Evolutionary conservation across 2,888 invertebrate species (phyloP), one percentile per base, ranked within the genome.

Genomic region (Lottia gigantea): DNA sequence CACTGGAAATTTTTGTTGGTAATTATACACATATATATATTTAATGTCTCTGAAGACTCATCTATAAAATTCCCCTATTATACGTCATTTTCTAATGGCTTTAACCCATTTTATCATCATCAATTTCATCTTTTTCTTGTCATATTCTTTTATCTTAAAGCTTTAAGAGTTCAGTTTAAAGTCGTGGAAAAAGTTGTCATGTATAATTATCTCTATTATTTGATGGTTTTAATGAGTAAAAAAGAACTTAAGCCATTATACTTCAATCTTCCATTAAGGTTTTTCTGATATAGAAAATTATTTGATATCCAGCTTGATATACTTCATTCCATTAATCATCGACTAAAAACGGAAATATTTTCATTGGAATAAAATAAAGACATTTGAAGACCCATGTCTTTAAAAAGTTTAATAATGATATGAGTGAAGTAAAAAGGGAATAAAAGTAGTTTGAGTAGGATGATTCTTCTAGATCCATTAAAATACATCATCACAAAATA

Each of bases 261-360:
- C 19, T 19, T 55, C n/a, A 55, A 55, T 55, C 16, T 55, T 55
- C 55, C 55, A 55, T 55, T 55, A 55, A 55, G n/a, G n/a, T 55
- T 55, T 55, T 55, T 55, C n/a, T 19, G n/a, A 55, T 55, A 55
- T 55, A 55, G 55, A 55, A 55, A 55, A 55, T 55, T 55, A 55
- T 55, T 19, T 19, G n/a, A 55, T 55, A 19, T 55, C 19, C n/a
- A 55, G n/a, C n/a, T 55, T 55, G n/a, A 55, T 55, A 55, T 55
- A 55, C 55, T 19, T n/a, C 55, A 55, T 55, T 55, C 55, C 55
- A 55, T 55, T 55, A 55, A 55, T 55, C 55, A 55, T 55, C 8
- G 55, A n/a, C n/a, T 19, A 55, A 55, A 55, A 55, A 55, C 55
- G 55, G 55, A 55, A 55, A 55, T 55, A 55, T 55, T 55, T n/a